phyloP scores from a whole-genome alignment of 1,140 invertebrate genomes.

The Caenorhabditis tropicalis region DNA sequence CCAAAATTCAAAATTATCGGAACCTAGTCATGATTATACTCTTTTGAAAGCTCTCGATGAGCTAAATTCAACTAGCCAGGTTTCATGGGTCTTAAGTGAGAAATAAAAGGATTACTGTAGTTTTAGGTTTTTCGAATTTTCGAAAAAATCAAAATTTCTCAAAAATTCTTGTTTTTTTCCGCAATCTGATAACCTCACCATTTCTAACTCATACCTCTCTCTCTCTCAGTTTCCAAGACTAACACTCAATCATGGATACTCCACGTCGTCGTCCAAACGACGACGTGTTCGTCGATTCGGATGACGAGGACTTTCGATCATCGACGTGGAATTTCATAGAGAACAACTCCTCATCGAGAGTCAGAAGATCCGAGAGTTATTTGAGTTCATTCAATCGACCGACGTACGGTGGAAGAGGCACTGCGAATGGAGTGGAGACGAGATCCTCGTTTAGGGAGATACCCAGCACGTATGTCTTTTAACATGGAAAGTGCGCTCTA shows the following conservation, averaged over 20 bases:
- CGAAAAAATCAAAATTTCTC: no score
- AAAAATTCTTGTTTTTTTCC: no score
- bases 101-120: no score
- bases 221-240: neutral
- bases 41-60: no score
- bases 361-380: neutral
- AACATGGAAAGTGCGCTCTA: neutral
- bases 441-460: neutral
- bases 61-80: no score
- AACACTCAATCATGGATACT: neutral
- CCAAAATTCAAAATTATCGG: no score
- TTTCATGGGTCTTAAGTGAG: no score
- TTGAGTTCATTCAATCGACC: no score
- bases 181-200: no score
- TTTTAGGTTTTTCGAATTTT: no score
- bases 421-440: neutral
- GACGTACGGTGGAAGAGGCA: neutral
- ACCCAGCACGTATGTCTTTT: neutral
- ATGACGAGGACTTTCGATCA: conserved; percentile 14
- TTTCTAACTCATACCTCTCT: no score
- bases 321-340: conserved; percentile 35
- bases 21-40: no score
- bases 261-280: neutral
- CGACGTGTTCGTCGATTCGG: conserved; percentile 10
- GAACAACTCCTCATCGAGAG: neutral